Evolutionary conservation across 2,797 vertebrate species (phyloP).

Genomic region (Silurus lanzhouensis): DNA sequence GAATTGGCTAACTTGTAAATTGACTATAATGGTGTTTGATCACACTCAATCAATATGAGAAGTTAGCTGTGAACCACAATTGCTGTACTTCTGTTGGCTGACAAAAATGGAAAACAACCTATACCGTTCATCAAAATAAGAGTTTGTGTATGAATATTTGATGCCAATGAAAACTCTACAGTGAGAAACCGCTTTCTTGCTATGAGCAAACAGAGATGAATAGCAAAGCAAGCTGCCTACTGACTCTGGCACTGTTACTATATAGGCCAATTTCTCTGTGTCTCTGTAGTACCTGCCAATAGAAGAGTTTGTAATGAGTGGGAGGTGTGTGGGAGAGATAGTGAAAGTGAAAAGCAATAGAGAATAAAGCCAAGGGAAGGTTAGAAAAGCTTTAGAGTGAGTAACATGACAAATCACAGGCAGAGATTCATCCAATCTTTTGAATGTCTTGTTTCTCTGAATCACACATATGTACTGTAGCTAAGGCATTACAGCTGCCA

Average conservation of each 20-base stretch:
- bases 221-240: neutral
- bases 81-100: neutral
- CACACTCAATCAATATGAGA: neutral
- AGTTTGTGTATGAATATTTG: neutral
- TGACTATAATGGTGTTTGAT: neutral
- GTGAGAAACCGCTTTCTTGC: neutral
- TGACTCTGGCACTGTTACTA: slow-evolving; percentile 46
- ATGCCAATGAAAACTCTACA: neutral
- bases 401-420: slow-evolving; percentile 57
- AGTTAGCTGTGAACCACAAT: neutral
- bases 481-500: slow-evolving; percentile 13
- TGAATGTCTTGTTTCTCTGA: slow-evolving; percentile 43
- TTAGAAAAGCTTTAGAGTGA: slow-evolving; percentile 25
- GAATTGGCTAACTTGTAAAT: neutral
- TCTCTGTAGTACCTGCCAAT: slow-evolving; percentile 26
- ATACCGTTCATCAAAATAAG: neutral
- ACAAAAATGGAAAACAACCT: neutral
- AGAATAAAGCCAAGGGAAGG: neutral
- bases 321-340: slow-evolving; percentile 23
- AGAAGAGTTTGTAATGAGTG: slow-evolving; percentile 23
- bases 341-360: slow-evolving; percentile 9
- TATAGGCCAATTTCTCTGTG: slow-evolving; percentile 34
- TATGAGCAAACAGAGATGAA: neutral
- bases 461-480: slow-evolving; percentile 22
- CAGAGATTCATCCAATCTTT: slow-evolving; percentile 39